Conservation (phyloP, 2,888 invertebrate species). For the Troglohyphantes excavatus region DNA sequence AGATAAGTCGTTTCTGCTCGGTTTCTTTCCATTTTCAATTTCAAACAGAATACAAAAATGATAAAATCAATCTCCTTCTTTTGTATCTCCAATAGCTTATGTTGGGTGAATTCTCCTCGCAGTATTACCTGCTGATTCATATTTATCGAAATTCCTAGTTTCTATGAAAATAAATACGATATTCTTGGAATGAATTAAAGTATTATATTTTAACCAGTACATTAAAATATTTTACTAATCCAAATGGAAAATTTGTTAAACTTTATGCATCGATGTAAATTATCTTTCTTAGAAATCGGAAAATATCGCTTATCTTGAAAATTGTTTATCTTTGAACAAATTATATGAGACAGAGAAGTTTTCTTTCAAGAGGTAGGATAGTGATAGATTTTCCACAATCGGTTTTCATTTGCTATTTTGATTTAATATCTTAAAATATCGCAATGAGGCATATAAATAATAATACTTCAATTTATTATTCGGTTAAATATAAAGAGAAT, state of each 20-base stretch:
- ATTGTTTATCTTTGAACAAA: too few species aligned
- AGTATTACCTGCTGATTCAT: conserved; percentile 50
- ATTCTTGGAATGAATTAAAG: background rate
- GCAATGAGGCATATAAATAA: too few species aligned
- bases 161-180: background rate
- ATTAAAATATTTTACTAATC: background rate
- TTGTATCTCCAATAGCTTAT: conserved; percentile 9
- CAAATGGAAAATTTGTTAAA: background rate
- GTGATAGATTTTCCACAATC: too few species aligned
- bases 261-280: too few species aligned
- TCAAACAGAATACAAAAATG: conserved; percentile 65
- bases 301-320: too few species aligned
- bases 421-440: too few species aligned
- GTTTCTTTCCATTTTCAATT: conserved; percentile 68
- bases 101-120: conserved; percentile 21
- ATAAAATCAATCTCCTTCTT: conserved; percentile 56
- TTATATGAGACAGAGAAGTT: too few species aligned
- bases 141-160: conserved; percentile 50
- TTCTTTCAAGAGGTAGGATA: too few species aligned
- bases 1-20: conserved; percentile 54
- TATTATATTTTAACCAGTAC: background rate
- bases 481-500: too few species aligned
- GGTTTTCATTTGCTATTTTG: too few species aligned
- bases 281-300: too few species aligned
- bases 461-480: too few species aligned